Evolutionary conservation across 2,113 vertebrate species (phyloP).

Genomic region (Psilopsiagon aymara): DNA sequence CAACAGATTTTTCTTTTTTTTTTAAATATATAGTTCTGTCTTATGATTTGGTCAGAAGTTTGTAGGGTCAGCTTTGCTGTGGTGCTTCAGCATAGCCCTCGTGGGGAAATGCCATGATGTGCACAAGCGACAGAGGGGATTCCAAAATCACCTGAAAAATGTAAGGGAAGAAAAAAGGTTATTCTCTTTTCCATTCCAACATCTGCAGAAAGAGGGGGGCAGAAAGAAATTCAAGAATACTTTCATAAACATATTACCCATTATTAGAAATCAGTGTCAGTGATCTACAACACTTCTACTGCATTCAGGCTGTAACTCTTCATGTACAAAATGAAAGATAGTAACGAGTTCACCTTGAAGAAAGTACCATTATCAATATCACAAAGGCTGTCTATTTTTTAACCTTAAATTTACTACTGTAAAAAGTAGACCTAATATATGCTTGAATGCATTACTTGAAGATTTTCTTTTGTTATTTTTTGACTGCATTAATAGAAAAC

Average conservation of each 20-base stretch:
- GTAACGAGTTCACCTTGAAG: background rate
- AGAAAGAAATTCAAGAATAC: too few species aligned
- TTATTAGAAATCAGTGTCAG: background rate
- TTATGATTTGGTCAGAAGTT: background rate
- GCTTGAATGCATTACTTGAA: background rate
- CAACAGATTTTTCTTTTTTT: background rate
- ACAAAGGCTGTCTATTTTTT: background rate
- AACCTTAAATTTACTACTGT: background rate
- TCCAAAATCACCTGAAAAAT: background rate
- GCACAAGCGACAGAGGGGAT: accelerated
- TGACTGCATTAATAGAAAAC: background rate
- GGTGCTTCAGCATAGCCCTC: accelerated
- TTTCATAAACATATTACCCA: background rate
- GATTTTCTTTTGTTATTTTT: background rate
- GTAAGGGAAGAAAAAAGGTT: too few species aligned
- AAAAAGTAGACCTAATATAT: background rate
- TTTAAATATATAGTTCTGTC: background rate
- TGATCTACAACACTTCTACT: background rate
- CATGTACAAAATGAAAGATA: background rate
- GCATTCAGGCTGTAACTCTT: background rate
- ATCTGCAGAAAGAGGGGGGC: background rate
- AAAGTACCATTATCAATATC: background rate
- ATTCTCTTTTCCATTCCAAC: background rate
- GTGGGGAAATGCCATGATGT: background rate
- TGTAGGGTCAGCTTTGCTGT: background rate